phyloP scores from a whole-genome alignment of 1,140 invertebrate species.

The Homarus americanus region DNA sequence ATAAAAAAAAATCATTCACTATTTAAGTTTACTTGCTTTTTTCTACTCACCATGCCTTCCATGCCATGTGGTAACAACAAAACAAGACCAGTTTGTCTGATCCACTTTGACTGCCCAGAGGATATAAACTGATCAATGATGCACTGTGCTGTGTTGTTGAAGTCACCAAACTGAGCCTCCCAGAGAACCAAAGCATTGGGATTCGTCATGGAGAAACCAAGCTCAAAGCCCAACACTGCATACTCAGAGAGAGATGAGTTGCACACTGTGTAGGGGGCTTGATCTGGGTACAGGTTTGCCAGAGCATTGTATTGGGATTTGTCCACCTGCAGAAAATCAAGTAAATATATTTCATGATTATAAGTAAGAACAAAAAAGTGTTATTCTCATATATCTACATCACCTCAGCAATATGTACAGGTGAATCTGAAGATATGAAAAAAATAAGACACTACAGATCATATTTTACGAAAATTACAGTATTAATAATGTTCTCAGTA shows the following conservation, averaged over 20 bases:
- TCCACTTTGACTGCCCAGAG: conserved; percentile 98
- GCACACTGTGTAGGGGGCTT: conserved; percentile 96
- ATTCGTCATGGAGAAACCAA: conserved; percentile 99
- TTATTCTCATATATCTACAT: too few relatives aligned
- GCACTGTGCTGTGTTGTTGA: conserved; percentile 99
- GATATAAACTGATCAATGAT: conserved; percentile 99
- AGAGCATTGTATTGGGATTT: conserved; percentile 95
- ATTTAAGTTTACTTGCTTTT: too few relatives aligned
- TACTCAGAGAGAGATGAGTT: conserved; percentile 98
- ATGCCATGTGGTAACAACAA: conserved; percentile 97
- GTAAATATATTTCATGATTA: background rate
- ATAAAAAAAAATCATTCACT: too few relatives aligned
- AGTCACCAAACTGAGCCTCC: conserved; percentile 99
- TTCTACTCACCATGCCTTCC: conserved; percentile 92
- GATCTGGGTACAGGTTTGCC: conserved; percentile 94
- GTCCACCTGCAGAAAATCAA: conserved; percentile 80
- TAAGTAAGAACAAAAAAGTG: background rate
- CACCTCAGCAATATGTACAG: too few relatives aligned
- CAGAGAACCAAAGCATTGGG: conserved; percentile 98
- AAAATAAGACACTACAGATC: too few relatives aligned
- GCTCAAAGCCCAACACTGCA: conserved; percentile 94
- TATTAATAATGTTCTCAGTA: too few relatives aligned
- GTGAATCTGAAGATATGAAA: too few relatives aligned
- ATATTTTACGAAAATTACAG: too few relatives aligned
- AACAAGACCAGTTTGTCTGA: conserved; percentile 96